Base-by-base conservation (phyloP, 2,113 vertebrate genomes). In the Cepphus grylle region DNA sequence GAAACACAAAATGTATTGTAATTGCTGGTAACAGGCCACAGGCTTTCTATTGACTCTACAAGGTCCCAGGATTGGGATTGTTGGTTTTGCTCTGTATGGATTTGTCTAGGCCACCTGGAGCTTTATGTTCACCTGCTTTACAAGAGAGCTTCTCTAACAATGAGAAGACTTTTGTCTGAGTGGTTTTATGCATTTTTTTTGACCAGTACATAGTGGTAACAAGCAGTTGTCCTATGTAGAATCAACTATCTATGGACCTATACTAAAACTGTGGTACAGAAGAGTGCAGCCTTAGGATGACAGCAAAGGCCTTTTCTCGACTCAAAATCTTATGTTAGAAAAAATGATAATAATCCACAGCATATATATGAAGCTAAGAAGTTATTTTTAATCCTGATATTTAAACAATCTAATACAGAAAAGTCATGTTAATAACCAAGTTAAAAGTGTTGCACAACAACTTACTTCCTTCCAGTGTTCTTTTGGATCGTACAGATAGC, bases 141-240 rank as follows among this genome's bases (percentile, higher is more conserved):
- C 9, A 85, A 49, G 13, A 80, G 0, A 5, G 11, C 6, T 47
- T 70, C 5, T 86, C 10, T 77, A 61, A 38, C 8, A 43, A 22
- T 0, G 0, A 65, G 3, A 36, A 45, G 20, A 52, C 3, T 25
- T 22, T 36, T 79, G 8, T 2, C 22, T 69, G 23, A 23, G 14
- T 21, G 7, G 3, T 52, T 90, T 86, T 50, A n/a, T n/a, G n/a
- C n/a, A n/a, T n/a, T n/a, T 77, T 42, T 80, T 86, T 59, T 69
- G 3, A 61, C 8, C 9, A 22, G 14, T 40, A 86, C 5, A 3
- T 55, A 45, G 30, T 30, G 27, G n/a, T 36, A 73, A 42, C 10
- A 83, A 34, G 15, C 18, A 59, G 22, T 15, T 58, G 8, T 65
- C 17, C 40, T 74, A 6, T 78, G 8, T 66, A 43, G 27, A 80